phyloP scores from a whole-genome alignment of 92 coral and sea anemone species.

The Ricordea florida region DNA sequence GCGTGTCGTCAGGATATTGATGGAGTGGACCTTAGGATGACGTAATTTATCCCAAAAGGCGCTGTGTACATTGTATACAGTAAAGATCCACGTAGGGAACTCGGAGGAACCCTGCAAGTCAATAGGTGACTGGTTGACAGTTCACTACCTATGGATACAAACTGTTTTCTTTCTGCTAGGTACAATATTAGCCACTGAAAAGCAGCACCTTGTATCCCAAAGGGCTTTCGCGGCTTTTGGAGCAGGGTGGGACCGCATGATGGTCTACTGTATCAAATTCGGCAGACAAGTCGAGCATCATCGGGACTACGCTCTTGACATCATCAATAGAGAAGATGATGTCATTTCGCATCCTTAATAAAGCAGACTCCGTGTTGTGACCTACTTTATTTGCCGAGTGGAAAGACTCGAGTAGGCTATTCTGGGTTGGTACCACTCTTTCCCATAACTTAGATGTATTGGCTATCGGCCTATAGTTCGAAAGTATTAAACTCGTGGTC shows the following conservation, averaged over 20 bases:
- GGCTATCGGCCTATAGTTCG: conserved; percentile 34
- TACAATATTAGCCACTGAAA: conserved; percentile 13
- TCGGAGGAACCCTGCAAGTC: too few relatives aligned
- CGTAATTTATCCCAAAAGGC: conserved; percentile 19
- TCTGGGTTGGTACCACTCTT: conserved; percentile 15
- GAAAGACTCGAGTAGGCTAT: too few relatives aligned
- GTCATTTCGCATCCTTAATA: too few relatives aligned
- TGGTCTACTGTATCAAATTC: too few relatives aligned
- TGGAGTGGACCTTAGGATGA: conserved; percentile 1
- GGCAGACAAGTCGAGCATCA: conserved; percentile 28
- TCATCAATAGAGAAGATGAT: conserved; percentile 37
- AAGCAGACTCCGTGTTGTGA: too few relatives aligned
- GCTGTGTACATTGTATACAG: conserved; percentile 2
- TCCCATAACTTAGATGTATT: conserved; percentile 46
- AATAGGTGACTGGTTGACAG: conserved; percentile 35
- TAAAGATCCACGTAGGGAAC: not conserved
- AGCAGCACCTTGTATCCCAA: conserved; percentile 31
- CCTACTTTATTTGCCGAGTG: too few relatives aligned
- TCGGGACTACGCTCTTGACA: conserved; percentile 22
- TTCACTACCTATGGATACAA: conserved; percentile 19
- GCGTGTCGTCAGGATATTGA: conserved; percentile 27
- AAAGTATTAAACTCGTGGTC: conserved; percentile 17
- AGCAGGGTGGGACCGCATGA: conserved; percentile 17
- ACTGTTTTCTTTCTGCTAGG: conserved; percentile 24
- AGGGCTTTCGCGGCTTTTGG: conserved; percentile 2